phyloP scores from a whole-genome alignment of 2,888 invertebrate species.

The Drosophila cognata region DNA sequence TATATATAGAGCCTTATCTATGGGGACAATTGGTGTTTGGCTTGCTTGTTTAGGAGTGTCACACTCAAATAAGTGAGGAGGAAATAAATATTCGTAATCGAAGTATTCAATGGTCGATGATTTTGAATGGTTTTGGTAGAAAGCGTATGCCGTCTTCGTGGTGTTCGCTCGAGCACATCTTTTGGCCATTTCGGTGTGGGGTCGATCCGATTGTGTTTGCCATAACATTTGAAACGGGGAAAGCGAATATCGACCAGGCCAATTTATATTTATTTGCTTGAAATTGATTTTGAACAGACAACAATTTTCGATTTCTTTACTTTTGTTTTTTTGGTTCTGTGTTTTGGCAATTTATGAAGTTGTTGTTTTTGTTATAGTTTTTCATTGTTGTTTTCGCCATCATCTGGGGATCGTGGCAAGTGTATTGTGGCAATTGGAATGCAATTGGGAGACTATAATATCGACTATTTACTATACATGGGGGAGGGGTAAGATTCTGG shows the following conservation, averaged over 20 bases:
- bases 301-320: conserved; percentile 13
- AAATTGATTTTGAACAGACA: conserved; percentile 59
- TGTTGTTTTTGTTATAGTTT: conserved; percentile 14
- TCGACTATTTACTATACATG: conserved; percentile 11
- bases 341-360: conserved; percentile 59
- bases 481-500: not conserved
- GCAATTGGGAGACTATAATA: conserved; percentile 3
- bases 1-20: not conserved
- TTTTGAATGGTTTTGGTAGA: not conserved
- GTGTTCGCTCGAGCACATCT: not conserved
- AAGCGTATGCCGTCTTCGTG: conserved; percentile 27
- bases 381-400: conserved; percentile 2
- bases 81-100: not conserved
- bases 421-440: conserved; percentile 9
- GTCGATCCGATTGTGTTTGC: conserved; percentile 37
- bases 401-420: conserved; percentile 1
- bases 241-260: conserved; percentile 40
- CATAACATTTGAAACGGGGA: conserved; percentile 40
- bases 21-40: not conserved
- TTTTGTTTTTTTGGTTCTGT: not conserved
- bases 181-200: not conserved
- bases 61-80: not conserved
- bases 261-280: conserved; percentile 56
- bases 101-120: not conserved
- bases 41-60: not conserved